Base-by-base conservation (phyloP, 2,113 vertebrate genomes). In the Picathartes gymnocephalus region DNA sequence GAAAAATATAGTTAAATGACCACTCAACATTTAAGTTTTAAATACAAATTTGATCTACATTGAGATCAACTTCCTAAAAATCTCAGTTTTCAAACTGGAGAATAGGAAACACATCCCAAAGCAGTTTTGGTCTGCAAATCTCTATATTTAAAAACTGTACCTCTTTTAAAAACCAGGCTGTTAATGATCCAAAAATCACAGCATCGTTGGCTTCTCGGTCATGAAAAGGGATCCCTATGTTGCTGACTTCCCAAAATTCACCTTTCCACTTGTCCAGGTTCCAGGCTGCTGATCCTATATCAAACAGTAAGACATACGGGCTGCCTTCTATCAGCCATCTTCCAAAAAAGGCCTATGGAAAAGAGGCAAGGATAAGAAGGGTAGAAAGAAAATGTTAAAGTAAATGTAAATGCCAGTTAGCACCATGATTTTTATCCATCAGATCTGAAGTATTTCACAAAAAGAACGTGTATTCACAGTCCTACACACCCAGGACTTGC, bases 101-200 rank as follows among this genome's bases (percentile, higher is more conserved):
- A 72, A 57, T 4, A 90, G 33, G 24, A 87, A 51, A 2, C 4
- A 24, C 9, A 44, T 57, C 20, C 17, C 28, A 88, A 68, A 80
- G 30, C 0, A 0, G 13, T 39, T 89, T 53, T 57, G 37, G 15
- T 37, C 57, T 71, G 50, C 37, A 90, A 83, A 91, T 7, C 6
- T 86, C 44, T 81, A 50, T 22, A 56, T 37, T 40, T 42, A 51
- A 58, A 80, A 86, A 64, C 27, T 10, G 10, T 97, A 99, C 99
- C 99, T 99, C 99, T 98, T 99, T 99, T 90, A 99, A 98, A 97
- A 99, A 99, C 98, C 99, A 99, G 65, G 99, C 98, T 10, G 98
- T 98, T 87, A 99, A 87, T 0, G 99, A 99, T 81, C 99, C 99
- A 88, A 99, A 98, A 94, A 99, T 98, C 61, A 99, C 98, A 7